Evolutionary conservation across 2,797 vertebrate species (phyloP), one percentile per base, ranked within the genome.

Genomic region (Ambastaia sidthimunki): DNA sequence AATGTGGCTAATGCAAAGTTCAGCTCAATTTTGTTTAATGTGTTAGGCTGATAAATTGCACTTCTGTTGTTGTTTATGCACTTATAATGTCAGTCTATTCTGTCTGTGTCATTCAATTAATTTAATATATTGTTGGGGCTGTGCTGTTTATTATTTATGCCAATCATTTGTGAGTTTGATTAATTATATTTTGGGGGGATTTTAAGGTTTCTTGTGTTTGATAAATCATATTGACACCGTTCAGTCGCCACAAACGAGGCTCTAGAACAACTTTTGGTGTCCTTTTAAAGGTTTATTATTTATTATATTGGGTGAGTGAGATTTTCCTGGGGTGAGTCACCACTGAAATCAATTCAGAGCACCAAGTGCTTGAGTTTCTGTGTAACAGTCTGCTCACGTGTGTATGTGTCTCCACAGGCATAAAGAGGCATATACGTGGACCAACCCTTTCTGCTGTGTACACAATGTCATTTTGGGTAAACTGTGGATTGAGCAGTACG

Each of bases 401-500:
- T n/a, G 12, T 52, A 21, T 69, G 37, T 41, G 37, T 77, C 23
- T 63, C 71, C 48, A 34, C 89, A 99, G 98, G 81, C 92, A 97
- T 87, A 92, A 92, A 0, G 97, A 99, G 89, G 95, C 93, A 44
- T 99, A 98, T 88, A 99, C 97, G 2, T 99, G 98, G 98, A 96
- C 92, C 76, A 98, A 99, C 85, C 98, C 98, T 65, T 94, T 92
- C 85, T 99, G 97, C 90, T 99, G 98, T 83, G 96, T 99, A 55
- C 97, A 99, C 92, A 99, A 99, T 23, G 91, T 99, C 82, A 98
- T 99, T 84, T 91, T 99, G 76, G 97, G 98, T 57, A 97, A 98
- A 90, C 95, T 99, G 13, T 99, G 98, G 98, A 95, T 99, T 70
- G 98, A 99, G 80, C 98, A 99, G 84, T 98, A 98, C 0, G 98